Evolutionary conservation across 92 coral and sea anemone species (phyloP), one percentile per base, ranked within the genome.

Genomic region (Galaxea fascicularis): DNA sequence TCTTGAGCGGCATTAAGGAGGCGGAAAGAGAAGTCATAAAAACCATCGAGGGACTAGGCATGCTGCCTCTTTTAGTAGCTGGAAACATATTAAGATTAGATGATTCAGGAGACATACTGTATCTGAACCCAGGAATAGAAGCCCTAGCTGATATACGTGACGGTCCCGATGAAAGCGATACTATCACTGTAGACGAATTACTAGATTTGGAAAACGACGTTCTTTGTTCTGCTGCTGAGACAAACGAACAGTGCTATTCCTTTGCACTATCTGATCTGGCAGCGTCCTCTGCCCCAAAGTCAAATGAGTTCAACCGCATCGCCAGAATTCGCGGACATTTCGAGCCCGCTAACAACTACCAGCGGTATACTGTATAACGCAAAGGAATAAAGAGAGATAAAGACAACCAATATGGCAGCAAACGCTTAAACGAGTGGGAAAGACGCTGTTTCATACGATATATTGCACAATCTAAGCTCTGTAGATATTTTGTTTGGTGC

Each of bases 151-250:
- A 26, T 59, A 54, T 71, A 53, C 41, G 79, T 70, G 25, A 26
- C 14, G 60, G 63, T 39, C 84, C 89, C 16, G 89, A 85, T 67
- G 89, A 85, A 68, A 76, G 24, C 49, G 60, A 85, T 21, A 78
- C 69, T 0, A 85, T 85, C 3, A 51, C 75, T 12, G 63, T 26
- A 51, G 88, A 84, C 57, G 89, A 85, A 70, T 54, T 85, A 24
- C 69, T 85, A 56, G 69, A 65, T 10, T 66, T 85, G 49, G 89
- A 85, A 41, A 85, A 85, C 73, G 62, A 56, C 24, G 77, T 85
- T 31, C 49, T 85, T 17, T 72, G 41, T 35, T 35, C 41, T 35
- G 41, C 77, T 64, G 71, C 35, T 10, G 84, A 70, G 58, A 64
- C 77, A 76, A 59, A 85, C 22, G 89, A 85, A 39, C 57, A 77